Conservation (phyloP, 2,797 vertebrate genomes). For the Lophotriccus pileatus region DNA sequence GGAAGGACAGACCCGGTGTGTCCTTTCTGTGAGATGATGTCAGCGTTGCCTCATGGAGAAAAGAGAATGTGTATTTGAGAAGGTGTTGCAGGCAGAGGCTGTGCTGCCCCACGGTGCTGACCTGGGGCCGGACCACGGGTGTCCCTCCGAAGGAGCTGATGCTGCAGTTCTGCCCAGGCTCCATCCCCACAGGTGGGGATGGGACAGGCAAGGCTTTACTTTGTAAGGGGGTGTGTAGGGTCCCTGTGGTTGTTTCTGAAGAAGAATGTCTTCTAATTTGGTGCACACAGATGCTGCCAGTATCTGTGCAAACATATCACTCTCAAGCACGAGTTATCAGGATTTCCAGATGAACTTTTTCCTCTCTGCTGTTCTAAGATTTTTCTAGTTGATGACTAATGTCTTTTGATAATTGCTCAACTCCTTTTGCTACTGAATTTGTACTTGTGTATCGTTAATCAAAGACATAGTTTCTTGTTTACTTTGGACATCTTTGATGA, state of each 20-base stretch:
- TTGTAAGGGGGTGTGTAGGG: fast-evolving
- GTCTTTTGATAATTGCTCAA: neutral
- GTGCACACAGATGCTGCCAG: neutral
- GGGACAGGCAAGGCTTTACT: neutral
- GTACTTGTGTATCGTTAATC: neutral
- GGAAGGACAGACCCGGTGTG: neutral
- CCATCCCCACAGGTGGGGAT: fast-evolving
- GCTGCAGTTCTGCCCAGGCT: neutral
- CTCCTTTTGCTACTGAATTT: neutral
- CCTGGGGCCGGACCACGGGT: neutral
- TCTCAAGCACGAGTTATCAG: neutral
- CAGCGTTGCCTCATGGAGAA: neutral
- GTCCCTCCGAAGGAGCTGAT: neutral
- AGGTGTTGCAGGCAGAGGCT: neutral
- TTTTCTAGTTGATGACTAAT: neutral
- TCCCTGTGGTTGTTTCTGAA: neutral
- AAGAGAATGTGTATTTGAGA: neutral
- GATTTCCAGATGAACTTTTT: neutral
- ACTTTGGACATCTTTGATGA: neutral
- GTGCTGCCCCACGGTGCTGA: fast-evolving
- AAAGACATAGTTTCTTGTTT: neutral
- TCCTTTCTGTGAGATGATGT: neutral
- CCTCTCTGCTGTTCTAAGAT: neutral
- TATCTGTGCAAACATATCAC: neutral
- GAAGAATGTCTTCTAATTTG: neutral